Evolutionary conservation across 2,888 invertebrate genomes (phyloP), one percentile per base, ranked within the genome.

Genomic region (Epinotia demarniana): DNA sequence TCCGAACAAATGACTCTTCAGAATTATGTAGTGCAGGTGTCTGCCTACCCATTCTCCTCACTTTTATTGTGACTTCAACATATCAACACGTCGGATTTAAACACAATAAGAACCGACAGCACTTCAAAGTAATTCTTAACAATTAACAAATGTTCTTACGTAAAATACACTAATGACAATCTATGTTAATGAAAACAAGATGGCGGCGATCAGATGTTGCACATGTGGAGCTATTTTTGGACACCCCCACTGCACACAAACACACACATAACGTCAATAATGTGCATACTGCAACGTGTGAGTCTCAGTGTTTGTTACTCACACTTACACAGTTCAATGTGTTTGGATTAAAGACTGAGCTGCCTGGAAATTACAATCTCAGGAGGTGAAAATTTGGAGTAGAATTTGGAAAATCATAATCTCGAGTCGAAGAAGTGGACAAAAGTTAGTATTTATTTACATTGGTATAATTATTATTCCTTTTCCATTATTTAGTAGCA

Each of bases 191-290:
- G 61, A 61, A 61, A n/a, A n/a, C 61, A 61, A 23, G 33, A 61
- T 61, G 67, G 66, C n/a, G 49, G 11, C 46, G 33, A 53, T 71
- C 62, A 53, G 19, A 53, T 62, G 43, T 39, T 39, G 16, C 62
- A 62, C 71, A 62, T 61, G 71, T 53, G 23, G 62, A 19, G 53
- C 4, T 71, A 71, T 71, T 71, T 71, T 9, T 55, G 71, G 62
- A 62, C 27, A 18, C 62, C 71, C 70, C 71, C 71, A 49, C 49
- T n/a, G 63, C 63, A 63, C 39, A 18, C 18, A 53, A 6, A 53
- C n/a, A 53, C 53, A 53, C 53, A 53, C 53, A 49, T 4, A 53
- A n/a, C 49, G 5, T 16, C 16, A 49, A 39, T 9, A 4, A n/a
- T 3, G 53, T n/a, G n/a, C 6, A 53, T 53, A 53, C n/a, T n/a